These are phyloP conservation scores for Orius insidiosus DNA, from an alignment of 1,140 invertebrate species.

Conservation along the genomic window DNA sequence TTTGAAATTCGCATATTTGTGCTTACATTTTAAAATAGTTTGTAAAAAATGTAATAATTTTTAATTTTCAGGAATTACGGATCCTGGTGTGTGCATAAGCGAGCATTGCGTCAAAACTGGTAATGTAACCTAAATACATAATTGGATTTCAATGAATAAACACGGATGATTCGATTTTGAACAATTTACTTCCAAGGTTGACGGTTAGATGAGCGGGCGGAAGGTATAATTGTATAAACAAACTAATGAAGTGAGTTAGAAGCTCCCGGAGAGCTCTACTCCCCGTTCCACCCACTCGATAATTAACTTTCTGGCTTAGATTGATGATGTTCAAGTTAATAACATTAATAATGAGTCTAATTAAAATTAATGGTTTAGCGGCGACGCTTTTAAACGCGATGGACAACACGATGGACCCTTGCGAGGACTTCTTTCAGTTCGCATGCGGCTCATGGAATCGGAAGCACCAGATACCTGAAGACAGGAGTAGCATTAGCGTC, in stretches of 20 bases:
- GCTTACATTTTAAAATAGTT: too few species aligned
- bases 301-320: not conserved
- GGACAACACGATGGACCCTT: slow-evolving; percentile 63
- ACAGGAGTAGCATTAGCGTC: slow-evolving; percentile 68
- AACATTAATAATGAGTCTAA: not conserved
- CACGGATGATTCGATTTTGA: too few species aligned
- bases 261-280: not conserved
- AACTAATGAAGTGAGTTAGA: not conserved
- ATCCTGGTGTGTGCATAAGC: too few species aligned
- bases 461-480: slow-evolving; percentile 75
- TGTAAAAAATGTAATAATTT: too few species aligned
- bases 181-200: not conserved
- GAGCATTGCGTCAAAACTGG: too few species aligned
- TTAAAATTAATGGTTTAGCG: slow-evolving; percentile 34
- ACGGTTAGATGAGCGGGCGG: not conserved
- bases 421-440: slow-evolving; percentile 76
- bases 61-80: too few species aligned
- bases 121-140: too few species aligned
- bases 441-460: slow-evolving; percentile 82
- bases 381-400: slow-evolving; percentile 68
- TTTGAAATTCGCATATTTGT: too few species aligned
- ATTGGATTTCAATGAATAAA: too few species aligned
- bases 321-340: not conserved
- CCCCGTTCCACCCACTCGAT: too few species aligned
- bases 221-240: not conserved